Percentiles rank a stretch among this genome's conserved stretches.
Evolutionary conservation across 2,113 vertebrate species (phyloP).

Genomic region (Capreolus pygargus): DNA sequence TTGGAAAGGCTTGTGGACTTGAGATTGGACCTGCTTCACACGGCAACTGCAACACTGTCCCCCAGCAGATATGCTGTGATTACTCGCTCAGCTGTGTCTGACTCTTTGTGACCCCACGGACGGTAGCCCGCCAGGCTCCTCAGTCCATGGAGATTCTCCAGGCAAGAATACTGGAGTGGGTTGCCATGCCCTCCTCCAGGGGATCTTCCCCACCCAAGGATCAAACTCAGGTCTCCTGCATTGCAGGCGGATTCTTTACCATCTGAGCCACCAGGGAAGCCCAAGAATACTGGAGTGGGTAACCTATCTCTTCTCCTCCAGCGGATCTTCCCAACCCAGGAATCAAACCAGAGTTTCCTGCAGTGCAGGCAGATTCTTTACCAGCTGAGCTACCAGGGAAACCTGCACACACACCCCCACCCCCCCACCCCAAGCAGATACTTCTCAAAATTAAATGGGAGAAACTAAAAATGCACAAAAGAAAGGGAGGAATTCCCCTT

Average conservation of each 20-base stretch:
- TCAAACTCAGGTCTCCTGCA: background rate
- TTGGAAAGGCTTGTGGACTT: background rate
- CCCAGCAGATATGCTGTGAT: background rate
- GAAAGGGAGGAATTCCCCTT: background rate
- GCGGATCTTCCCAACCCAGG: background rate
- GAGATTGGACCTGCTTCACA: too few species aligned
- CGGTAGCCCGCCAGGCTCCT: background rate
- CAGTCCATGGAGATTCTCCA: background rate
- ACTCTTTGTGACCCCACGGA: accelerated
- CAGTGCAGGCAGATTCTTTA: background rate
- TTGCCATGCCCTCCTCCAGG: background rate
- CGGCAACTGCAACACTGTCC: background rate
- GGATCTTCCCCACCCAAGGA: background rate
- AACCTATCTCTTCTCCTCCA: background rate
- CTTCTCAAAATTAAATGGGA: background rate
- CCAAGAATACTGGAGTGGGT: background rate
- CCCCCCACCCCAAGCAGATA: background rate
- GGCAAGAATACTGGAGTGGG: background rate
- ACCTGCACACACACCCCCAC: too few species aligned
- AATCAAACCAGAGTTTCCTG: background rate
- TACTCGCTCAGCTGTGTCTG: background rate
- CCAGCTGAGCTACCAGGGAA: background rate
- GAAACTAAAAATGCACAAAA: background rate
- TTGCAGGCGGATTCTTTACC: background rate
- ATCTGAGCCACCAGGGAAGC: background rate